These are phyloP conservation scores for Zaprionus nigranus DNA, from an alignment of 1,140 invertebrate genomes.

Conservation along the genomic window DNA sequence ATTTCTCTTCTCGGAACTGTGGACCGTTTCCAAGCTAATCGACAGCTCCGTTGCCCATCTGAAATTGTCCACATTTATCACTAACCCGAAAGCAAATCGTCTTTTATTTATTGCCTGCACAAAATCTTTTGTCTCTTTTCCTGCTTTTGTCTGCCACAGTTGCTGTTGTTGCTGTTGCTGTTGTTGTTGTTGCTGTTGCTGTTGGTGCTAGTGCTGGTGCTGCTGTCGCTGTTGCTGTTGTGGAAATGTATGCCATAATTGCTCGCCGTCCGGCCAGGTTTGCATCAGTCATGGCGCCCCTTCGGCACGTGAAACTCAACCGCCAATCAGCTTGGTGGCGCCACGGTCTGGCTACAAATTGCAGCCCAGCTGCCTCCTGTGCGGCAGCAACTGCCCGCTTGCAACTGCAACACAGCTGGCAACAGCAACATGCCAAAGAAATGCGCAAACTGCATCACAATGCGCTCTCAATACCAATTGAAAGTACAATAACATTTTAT, in stretches of 20 bases:
- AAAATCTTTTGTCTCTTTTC: constrained; percentile 24
- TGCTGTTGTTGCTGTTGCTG: not conserved
- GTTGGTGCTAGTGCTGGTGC: no score
- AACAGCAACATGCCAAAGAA: constrained; percentile 10
- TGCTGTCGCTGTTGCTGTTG: constrained; percentile 7
- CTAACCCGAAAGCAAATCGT: constrained; percentile 65
- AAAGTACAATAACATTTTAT: constrained; percentile 4
- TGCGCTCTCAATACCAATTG: constrained; percentile 8
- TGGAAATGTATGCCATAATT: constrained; percentile 50
- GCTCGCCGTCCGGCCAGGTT: constrained; percentile 29
- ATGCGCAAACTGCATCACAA: constrained; percentile 45
- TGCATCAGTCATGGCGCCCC: constrained; percentile 36
- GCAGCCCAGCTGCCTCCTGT: constrained; percentile 12
- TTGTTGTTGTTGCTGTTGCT: not conserved
- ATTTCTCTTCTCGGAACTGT: constrained; percentile 6
- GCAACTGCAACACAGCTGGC: no score
- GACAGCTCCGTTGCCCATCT: constrained; percentile 3
- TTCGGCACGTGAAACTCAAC: constrained; percentile 6
- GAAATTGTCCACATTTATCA: constrained; percentile 16
- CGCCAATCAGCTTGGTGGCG: constrained; percentile 40
- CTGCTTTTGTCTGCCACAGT: constrained; percentile 5
- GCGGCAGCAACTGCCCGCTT: constrained; percentile 7
- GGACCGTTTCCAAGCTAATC: constrained; percentile 18
- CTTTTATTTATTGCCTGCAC: constrained; percentile 70
- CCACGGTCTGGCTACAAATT: constrained; percentile 30